Evolutionary conservation across 2,888 invertebrate genomes (phyloP).

Genomic region (Bombyx huttoni): DNA sequence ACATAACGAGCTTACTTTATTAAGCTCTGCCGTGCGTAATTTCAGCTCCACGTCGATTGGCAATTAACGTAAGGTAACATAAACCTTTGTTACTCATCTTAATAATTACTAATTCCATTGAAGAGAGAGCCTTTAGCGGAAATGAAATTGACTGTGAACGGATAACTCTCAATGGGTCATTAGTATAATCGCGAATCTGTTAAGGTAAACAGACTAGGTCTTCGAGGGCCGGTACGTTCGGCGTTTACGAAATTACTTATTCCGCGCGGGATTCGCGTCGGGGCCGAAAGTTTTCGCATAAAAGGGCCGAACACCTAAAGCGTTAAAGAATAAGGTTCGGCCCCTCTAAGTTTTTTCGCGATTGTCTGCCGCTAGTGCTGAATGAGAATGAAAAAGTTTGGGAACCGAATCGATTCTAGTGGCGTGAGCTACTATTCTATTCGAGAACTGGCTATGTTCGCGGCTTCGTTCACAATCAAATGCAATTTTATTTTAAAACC

Average conservation of each 20-base stretch:
- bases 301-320: slow-evolving; percentile 4
- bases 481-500: no score
- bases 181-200: slow-evolving; percentile 5
- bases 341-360: slow-evolving; percentile 10
- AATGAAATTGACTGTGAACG: neutral
- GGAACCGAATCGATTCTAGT: slow-evolving; percentile 3
- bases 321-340: slow-evolving; percentile 5
- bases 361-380: slow-evolving; percentile 8
- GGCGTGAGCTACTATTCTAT: neutral
- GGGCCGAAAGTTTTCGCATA: slow-evolving; percentile 7
- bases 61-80: no score
- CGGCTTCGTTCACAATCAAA: no score
- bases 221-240: slow-evolving; percentile 2
- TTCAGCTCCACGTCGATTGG: no score
- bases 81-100: no score
- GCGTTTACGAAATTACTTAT: slow-evolving; percentile 9
- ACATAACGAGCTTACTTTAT: no score
- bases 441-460: no score
- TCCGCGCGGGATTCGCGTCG: slow-evolving; percentile 5
- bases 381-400: slow-evolving; percentile 6
- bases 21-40: no score
- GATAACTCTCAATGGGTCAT: slow-evolving; percentile 3
- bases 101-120: no score
- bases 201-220: slow-evolving; percentile 1
- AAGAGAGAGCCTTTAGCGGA: neutral